phyloP scores from a whole-genome alignment of 2,888 invertebrate genomes.

The Mesoligia furuncula region DNA sequence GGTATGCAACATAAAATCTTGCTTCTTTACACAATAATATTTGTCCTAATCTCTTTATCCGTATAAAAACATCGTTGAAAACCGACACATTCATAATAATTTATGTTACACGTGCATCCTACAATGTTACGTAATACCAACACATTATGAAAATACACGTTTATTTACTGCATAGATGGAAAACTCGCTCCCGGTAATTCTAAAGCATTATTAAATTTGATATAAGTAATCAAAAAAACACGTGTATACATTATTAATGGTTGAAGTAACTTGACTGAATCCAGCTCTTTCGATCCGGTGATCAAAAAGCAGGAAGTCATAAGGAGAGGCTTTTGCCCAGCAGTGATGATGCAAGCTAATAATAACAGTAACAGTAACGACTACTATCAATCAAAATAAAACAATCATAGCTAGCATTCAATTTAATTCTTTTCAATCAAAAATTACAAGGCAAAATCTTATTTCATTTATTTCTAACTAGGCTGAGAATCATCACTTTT shows the following conservation, averaged over 20 bases:
- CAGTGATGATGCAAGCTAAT: background rate
- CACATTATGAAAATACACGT: slow-evolving; percentile 1
- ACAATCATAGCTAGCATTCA: background rate
- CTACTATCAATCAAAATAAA: background rate
- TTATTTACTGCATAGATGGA: background rate
- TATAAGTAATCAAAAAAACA: background rate
- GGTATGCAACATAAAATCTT: background rate
- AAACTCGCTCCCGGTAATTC: background rate
- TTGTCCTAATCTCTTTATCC: slow-evolving; percentile 1
- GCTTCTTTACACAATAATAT: slow-evolving; percentile 7
- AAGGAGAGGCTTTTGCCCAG: background rate
- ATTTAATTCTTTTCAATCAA: no score
- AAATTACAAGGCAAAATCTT: no score
- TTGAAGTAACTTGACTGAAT: background rate
- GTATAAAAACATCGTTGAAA: background rate
- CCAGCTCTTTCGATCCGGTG: no score
- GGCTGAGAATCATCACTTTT: no score
- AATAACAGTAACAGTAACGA: background rate
- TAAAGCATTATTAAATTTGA: background rate
- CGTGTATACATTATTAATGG: background rate
- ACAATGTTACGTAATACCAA: background rate
- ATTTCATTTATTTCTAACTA: no score
- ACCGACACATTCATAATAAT: background rate
- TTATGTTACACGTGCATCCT: slow-evolving; percentile 9
- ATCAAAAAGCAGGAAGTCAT: background rate